Conservation (phyloP, 1,140 invertebrate species). For the Sminthurinus signatus region DNA sequence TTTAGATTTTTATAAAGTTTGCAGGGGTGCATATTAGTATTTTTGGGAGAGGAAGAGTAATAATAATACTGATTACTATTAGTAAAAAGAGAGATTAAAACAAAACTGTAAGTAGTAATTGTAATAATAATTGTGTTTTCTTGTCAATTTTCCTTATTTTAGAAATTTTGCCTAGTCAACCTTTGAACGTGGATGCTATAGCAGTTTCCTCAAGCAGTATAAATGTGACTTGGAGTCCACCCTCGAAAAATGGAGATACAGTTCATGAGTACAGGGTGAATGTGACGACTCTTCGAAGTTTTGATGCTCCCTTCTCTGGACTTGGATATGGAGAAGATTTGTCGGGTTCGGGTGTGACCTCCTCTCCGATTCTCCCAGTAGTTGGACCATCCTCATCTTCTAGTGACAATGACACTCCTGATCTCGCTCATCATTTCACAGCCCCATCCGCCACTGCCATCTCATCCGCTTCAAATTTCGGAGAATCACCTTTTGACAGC, state of each 20-base stretch:
- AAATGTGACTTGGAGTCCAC: constrained; percentile 61
- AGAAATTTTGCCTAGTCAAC: constrained; percentile 64
- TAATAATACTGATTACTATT: no score
- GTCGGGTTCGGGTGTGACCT: background rate
- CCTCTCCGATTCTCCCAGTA: background rate
- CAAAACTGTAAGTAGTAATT: no score
- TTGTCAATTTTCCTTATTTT: no score
- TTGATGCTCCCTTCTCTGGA: constrained; percentile 49
- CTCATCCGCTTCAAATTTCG: no score
- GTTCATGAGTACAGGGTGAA: constrained; percentile 64
- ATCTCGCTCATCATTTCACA: no score
- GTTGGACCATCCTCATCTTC: background rate
- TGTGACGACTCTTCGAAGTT: constrained; percentile 59
- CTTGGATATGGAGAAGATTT: constrained; percentile 28
- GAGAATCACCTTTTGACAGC: no score
- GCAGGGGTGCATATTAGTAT: no score
- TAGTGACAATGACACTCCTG: background rate
- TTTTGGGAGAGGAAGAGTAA: no score
- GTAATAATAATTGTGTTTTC: no score
- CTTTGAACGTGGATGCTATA: constrained; percentile 61
- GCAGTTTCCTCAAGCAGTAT: constrained; percentile 61
- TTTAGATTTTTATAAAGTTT: no score
- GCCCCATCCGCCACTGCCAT: no score
- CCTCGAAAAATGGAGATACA: constrained; percentile 55
- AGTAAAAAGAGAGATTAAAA: no score